These are phyloP conservation scores for Staurois parvus DNA, from an alignment of 2,797 vertebrate species.

Conservation along the genomic window DNA sequence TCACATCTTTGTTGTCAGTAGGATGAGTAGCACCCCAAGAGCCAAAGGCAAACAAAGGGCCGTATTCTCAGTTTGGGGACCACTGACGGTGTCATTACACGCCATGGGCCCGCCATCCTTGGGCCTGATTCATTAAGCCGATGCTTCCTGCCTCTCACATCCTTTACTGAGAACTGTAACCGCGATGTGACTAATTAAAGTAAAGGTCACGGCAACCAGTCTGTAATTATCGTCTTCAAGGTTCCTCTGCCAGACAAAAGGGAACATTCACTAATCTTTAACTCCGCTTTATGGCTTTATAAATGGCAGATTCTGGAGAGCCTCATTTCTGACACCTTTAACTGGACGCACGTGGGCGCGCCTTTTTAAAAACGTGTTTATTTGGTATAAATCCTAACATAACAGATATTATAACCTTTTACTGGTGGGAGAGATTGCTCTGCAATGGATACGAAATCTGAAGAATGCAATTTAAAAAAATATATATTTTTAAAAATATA, in stretches of 20 bases:
- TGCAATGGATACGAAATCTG: too few species aligned
- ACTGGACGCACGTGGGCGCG: background rate
- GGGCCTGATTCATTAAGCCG: background rate
- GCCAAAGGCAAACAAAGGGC: too few species aligned
- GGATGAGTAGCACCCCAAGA: too few species aligned
- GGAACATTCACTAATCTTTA: constrained; percentile 36
- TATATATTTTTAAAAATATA: too few species aligned
- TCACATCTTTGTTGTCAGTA: too few species aligned
- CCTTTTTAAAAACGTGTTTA: background rate
- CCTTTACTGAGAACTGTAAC: background rate
- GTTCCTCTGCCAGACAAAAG: background rate
- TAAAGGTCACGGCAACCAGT: constrained; percentile 33
- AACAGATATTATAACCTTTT: constrained; percentile 15
- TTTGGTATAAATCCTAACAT: background rate
- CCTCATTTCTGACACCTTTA: background rate
- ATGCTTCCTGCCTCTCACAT: background rate
- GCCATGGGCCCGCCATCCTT: background rate
- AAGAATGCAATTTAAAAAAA: too few species aligned
- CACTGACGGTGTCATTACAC: too few species aligned
- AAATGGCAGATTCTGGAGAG: background rate
- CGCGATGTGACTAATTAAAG: constrained; percentile 27
- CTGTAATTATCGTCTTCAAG: constrained; percentile 18
- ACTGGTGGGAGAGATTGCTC: background rate
- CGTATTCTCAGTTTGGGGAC: too few species aligned
- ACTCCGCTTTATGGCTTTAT: constrained; percentile 21